Evolutionary conservation across 2,797 vertebrate species (phyloP).

Genomic region (Rhinichthys osculus): DNA sequence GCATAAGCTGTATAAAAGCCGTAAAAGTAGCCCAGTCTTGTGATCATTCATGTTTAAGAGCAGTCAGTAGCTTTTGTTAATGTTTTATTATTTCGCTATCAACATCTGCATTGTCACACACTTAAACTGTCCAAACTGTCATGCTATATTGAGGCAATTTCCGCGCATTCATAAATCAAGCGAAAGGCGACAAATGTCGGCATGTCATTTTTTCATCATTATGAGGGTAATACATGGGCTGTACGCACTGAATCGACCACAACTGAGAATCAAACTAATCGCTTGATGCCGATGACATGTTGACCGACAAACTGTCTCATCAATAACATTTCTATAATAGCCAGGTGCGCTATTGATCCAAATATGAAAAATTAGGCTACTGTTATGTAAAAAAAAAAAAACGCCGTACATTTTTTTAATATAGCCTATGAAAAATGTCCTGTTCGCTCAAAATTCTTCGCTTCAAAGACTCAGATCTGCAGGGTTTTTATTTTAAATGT

Average conservation of each 20-base stretch:
- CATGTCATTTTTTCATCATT: slow-evolving; percentile 63
- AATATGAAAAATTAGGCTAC: slow-evolving; percentile 10
- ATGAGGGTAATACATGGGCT: slow-evolving; percentile 26
- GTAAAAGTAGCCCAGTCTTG: background rate
- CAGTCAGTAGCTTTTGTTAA: background rate
- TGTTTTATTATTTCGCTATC: background rate
- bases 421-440: background rate
- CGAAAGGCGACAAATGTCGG: slow-evolving; percentile 48
- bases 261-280: slow-evolving; percentile 50
- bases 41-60: background rate
- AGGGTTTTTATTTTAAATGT: background rate
- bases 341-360: slow-evolving; percentile 39
- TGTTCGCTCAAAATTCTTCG: background rate
- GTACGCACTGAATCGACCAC: slow-evolving; percentile 40
- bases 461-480: background rate
- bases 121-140: slow-evolving; percentile 19
- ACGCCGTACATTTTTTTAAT: background rate
- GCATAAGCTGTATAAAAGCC: background rate
- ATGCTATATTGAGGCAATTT: slow-evolving; percentile 7
- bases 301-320: slow-evolving; percentile 47
- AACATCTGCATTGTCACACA: slow-evolving; percentile 16
- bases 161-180: slow-evolving; percentile 31
- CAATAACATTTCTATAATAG: slow-evolving; percentile 40
- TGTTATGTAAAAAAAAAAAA: background rate
- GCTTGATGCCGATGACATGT: slow-evolving; percentile 54